Evolutionary conservation across 2,888 invertebrate species (phyloP).

Genomic region (Epistrophe grossulariae): DNA sequence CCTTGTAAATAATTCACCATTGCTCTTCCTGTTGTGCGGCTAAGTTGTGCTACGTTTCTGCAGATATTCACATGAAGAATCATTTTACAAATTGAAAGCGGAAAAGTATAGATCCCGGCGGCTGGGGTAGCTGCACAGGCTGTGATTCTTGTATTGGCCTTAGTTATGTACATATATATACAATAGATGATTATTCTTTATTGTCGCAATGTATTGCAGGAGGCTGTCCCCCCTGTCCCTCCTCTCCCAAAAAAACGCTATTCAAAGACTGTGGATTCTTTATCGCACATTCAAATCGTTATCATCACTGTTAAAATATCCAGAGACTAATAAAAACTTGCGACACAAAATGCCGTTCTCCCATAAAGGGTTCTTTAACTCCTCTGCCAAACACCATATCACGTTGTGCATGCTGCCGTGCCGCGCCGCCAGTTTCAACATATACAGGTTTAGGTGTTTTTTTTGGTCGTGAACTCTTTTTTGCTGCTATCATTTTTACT

Average conservation of each 20-base stretch:
- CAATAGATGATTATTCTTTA: slow-evolving; percentile 34
- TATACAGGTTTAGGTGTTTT: slow-evolving; percentile 27
- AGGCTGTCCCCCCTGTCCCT: background rate
- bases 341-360: slow-evolving; percentile 69
- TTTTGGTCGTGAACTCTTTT: slow-evolving; percentile 18
- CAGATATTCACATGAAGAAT: slow-evolving; percentile 60
- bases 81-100: slow-evolving; percentile 67
- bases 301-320: slow-evolving; percentile 64
- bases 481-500: slow-evolving; percentile 10
- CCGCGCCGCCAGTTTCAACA: slow-evolving; percentile 12
- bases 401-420: background rate
- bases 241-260: background rate
- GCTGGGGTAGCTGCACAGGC: slow-evolving; percentile 1
- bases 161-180: background rate
- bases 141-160: slow-evolving; percentile 25
- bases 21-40: slow-evolving; percentile 42
- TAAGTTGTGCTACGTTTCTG: slow-evolving; percentile 42
- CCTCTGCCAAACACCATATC: slow-evolving; percentile 32
- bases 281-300: slow-evolving; percentile 72
- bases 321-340: slow-evolving; percentile 71
- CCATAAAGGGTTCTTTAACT: slow-evolving; percentile 63
- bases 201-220: slow-evolving; percentile 59
- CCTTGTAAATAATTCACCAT: slow-evolving; percentile 67
- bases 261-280: slow-evolving; percentile 65
- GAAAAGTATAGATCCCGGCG: slow-evolving; percentile 28